A percentile compares a stretch with the other conserved stretches of the same genome.
Conservation (phyloP, 2,113 vertebrate species). For the Percina caprodes region DNA sequence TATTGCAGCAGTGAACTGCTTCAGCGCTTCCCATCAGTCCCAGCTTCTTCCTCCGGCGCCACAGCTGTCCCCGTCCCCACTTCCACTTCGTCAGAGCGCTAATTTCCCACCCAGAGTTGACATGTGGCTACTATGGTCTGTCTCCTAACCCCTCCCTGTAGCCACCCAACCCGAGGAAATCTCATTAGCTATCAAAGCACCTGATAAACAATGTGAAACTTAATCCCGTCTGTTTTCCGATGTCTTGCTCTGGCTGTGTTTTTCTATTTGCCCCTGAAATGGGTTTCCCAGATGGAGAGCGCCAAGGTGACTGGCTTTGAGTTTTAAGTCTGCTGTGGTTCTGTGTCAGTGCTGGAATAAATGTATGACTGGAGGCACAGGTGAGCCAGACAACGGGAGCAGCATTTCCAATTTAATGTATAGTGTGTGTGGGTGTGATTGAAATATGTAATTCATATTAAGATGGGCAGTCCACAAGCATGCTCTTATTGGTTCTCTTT, state of each 20-base stretch:
- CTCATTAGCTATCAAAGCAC: constrained; percentile 52
- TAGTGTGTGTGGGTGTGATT: constrained; percentile 8
- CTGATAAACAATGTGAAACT: constrained; percentile 42
- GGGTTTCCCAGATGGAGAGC: constrained; percentile 47
- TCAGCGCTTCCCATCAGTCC: constrained; percentile 46
- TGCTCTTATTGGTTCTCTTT: background rate
- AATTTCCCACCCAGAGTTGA: constrained; percentile 49
- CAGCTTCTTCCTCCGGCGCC: constrained; percentile 27
- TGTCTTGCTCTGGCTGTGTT: constrained; percentile 11
- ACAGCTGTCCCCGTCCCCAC: constrained; percentile 45
- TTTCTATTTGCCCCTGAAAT: constrained; percentile 58
- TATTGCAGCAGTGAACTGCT: constrained; percentile 13
- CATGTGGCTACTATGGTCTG: constrained; percentile 8
- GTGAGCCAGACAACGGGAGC: constrained; percentile 42
- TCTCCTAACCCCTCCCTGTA: constrained; percentile 3
- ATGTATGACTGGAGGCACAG: constrained; percentile 55
- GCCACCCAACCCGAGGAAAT: constrained; percentile 16
- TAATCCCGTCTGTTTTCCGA: constrained; percentile 21
- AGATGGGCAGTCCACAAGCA: background rate
- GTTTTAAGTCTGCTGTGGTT: constrained; percentile 31
- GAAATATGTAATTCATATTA: constrained; percentile 41
- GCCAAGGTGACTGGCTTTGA: constrained; percentile 42
- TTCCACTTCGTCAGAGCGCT: constrained; percentile 38
- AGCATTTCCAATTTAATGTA: constrained; percentile 33
- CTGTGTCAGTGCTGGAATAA: constrained; percentile 26